phyloP scores from a whole-genome alignment of 2,113 vertebrate species.

The Neolamprologus kungweensis region DNA sequence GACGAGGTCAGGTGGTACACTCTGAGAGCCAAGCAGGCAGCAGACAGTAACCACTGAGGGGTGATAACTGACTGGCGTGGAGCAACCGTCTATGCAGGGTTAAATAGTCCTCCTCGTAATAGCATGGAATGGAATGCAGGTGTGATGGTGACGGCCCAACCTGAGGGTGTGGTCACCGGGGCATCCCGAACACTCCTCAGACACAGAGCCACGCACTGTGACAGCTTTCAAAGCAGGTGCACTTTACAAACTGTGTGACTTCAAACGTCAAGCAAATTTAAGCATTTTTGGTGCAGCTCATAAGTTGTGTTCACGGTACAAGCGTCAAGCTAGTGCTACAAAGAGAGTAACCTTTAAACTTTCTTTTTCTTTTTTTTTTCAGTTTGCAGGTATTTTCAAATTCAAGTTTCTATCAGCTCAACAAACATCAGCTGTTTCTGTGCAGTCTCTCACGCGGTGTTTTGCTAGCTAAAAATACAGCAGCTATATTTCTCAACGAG shows the following conservation, averaged over 20 bases:
- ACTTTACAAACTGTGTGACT: fast-evolving
- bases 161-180: fast-evolving
- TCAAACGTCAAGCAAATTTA: neutral
- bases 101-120: fast-evolving
- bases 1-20: neutral
- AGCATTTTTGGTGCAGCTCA: fast-evolving
- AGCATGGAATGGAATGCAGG: fast-evolving
- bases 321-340: neutral
- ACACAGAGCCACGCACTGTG: neutral
- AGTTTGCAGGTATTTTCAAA: neutral
- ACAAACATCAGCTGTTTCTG: neutral
- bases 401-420: neutral
- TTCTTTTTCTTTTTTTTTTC: neutral
- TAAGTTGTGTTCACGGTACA: fast-evolving
- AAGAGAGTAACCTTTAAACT: neutral
- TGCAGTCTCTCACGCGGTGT: fast-evolving
- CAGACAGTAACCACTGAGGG: neutral
- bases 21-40: neutral
- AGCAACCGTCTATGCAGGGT: neutral
- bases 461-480: neutral
- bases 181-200: fast-evolving
- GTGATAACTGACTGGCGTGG: neutral
- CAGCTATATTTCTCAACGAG: fast-evolving
- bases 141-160: neutral
- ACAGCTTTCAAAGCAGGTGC: neutral